Percentiles rank a stretch among this genome's conserved stretches.
Conservation (phyloP, 2,888 invertebrate species). For the Marasmarcha lunaedactyla region DNA sequence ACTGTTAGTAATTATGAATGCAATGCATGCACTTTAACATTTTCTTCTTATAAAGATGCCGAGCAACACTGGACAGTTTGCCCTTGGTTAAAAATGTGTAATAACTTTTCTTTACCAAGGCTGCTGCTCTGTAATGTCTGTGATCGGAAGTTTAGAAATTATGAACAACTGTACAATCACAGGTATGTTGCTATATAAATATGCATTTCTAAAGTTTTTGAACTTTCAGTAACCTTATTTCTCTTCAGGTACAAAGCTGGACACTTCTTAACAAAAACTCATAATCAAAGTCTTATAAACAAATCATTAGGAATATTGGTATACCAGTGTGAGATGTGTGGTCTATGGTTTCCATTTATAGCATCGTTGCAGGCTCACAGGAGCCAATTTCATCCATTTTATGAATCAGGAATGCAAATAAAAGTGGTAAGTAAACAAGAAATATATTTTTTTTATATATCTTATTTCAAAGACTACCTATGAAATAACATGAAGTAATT, state of each 20-base stretch:
- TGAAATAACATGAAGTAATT: neutral
- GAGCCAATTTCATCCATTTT: constrained; percentile 37
- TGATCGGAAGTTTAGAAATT: constrained; percentile 57
- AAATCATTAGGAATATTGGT: constrained; percentile 28
- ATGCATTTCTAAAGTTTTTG: neutral
- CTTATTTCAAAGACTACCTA: too few species aligned
- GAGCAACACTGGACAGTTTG: constrained; percentile 55
- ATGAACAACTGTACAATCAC: constrained; percentile 59
- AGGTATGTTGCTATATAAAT: constrained; percentile 32
- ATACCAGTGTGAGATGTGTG: constrained; percentile 59
- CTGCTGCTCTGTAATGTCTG: constrained; percentile 56
- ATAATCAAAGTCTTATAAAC: constrained; percentile 21
- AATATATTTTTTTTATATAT: too few species aligned
- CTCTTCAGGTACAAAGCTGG: constrained; percentile 48
- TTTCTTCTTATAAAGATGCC: constrained; percentile 44
- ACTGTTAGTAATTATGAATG: constrained; percentile 77
- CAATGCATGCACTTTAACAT: constrained; percentile 50
- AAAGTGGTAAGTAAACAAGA: constrained; percentile 25
- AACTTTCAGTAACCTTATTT: constrained; percentile 2
- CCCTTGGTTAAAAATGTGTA: constrained; percentile 44
- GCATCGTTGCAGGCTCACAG: constrained; percentile 39
- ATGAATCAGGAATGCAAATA: constrained; percentile 25
- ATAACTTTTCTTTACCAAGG: constrained; percentile 50
- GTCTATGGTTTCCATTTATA: constrained; percentile 35
- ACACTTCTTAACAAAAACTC: constrained; percentile 47